These are phyloP conservation scores for Mobula birostris DNA, from an alignment of 2,113 vertebrate genomes.

Conservation along the genomic window DNA sequence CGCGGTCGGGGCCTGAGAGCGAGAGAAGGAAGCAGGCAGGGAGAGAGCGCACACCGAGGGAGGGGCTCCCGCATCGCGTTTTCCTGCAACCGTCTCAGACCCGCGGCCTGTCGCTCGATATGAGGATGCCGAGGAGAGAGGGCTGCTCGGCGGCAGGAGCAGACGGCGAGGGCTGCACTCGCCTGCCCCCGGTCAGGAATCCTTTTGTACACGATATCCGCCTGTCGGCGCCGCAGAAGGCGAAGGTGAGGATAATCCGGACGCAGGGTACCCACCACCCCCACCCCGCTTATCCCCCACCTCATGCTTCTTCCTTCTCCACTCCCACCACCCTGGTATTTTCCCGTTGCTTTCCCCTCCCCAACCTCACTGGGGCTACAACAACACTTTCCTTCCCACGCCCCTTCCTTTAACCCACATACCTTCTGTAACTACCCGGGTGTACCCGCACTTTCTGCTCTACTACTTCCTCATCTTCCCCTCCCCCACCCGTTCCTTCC, in stretches of 20 bases:
- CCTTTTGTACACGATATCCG: conserved; percentile 81
- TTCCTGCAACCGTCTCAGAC: background rate
- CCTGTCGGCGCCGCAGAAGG: conserved; percentile 66
- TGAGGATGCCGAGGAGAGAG: conserved; percentile 9
- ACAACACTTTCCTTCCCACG: background rate
- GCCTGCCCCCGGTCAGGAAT: conserved; percentile 69
- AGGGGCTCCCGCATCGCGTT: conserved; percentile 36
- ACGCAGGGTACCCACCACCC: too few species aligned
- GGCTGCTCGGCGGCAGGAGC: conserved; percentile 23
- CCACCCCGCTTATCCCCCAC: too few species aligned
- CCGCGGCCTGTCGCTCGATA: background rate
- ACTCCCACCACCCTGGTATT: too few species aligned
- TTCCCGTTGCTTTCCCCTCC: background rate
- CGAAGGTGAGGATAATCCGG: conserved; percentile 64
- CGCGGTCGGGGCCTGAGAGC: background rate
- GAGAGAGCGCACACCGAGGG: background rate
- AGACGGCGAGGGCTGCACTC: conserved; percentile 61
- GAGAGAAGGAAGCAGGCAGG: background rate
- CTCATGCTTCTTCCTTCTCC: too few species aligned
- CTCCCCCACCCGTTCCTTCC: too few species aligned
- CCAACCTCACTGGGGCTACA: background rate
- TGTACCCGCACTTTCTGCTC: too few species aligned
- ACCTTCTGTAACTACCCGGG: too few species aligned
- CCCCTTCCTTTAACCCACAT: too few species aligned
- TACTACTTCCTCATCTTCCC: too few species aligned